Evolutionary conservation across 2,113 vertebrate genomes (phyloP).

Genomic region (Thalassoma bifasciatum): DNA sequence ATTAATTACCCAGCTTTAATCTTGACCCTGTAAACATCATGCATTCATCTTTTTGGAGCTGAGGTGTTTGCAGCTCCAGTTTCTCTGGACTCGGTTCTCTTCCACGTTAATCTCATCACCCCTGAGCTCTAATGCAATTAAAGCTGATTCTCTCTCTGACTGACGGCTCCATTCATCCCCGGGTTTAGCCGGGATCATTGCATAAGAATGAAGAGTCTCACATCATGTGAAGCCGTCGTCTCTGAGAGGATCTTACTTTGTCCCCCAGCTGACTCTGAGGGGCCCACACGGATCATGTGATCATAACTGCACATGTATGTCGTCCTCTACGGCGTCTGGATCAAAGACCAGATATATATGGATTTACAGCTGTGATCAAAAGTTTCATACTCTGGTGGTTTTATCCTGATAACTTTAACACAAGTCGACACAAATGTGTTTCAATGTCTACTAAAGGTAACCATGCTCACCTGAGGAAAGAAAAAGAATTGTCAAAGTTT

Average conservation of each 20-base stretch:
- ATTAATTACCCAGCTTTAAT: too few species aligned
- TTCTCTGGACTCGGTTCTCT: conserved; percentile 58
- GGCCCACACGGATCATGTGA: background rate
- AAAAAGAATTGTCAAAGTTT: too few species aligned
- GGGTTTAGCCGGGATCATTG: conserved; percentile 60
- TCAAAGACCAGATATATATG: too few species aligned
- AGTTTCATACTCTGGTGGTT: too few species aligned
- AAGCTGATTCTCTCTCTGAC: conserved; percentile 62
- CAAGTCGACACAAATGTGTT: too few species aligned
- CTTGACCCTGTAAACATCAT: too few species aligned
- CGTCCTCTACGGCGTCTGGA: too few species aligned
- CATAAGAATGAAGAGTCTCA: conserved; percentile 68
- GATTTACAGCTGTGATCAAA: too few species aligned
- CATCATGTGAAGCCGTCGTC: conserved; percentile 51
- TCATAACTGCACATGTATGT: background rate
- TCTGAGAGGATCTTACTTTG: conserved; percentile 31
- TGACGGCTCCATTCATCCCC: conserved; percentile 67
- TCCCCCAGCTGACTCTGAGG: background rate
- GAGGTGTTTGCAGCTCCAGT: conserved; percentile 23
- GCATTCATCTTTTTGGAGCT: conserved; percentile 34
- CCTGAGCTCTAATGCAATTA: conserved; percentile 76
- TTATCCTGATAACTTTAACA: too few species aligned
- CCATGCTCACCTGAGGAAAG: too few species aligned
- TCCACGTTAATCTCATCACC: conserved; percentile 74
- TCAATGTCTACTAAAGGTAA: too few species aligned